Evolutionary conservation across 92 coral and sea anemone genomes (phyloP), one percentile per base, ranked within the genome.

Genomic region (Paragorgia papillata): DNA sequence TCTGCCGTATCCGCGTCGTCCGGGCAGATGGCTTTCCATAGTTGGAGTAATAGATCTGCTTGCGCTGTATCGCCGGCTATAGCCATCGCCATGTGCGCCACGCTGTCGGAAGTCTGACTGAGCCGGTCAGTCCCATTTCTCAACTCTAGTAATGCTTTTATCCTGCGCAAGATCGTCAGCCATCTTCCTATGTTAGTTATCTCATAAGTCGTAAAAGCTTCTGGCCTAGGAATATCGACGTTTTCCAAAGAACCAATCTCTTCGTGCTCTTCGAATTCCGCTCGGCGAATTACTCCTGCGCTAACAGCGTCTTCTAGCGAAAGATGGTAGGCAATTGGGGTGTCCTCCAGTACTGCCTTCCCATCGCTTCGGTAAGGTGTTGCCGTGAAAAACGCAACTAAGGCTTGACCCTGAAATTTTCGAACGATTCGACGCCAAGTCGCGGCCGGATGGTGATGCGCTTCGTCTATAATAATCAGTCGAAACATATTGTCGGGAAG

Each of bases 71-170:
- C 49, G 41, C 40, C 34, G 2, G 80, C 8, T 2, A 84, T 84
- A 4, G 88, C 88, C 17, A 84, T 78, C 1, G 83, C 83, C 88
- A 84, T 77, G 44, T 84, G 88, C 1, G 88, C 79, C 2, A 62
- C 49, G 19, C 33, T n/a, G 29, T 24, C 74, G 0, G 88, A 80
- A 0, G 77, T 67, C 10, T 79, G 84, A n/a, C n/a, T n/a, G 2
- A 67, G 32, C 9, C 0, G 0, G 40, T 79, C 37, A 10, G 4
- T 37, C 10, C 43, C 43, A 37, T 37, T 37, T 59, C 69, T 84
- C 5, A 21, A 1, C 1, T 26, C 13, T 14, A 68, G 88, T 2
- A 69, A 7, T 8, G 24, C 1, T 32, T 35, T 59, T 1, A 79
- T 74, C 32, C 2, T 20, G 5, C 0, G 20, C 20, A 84, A 76